Base-by-base conservation (phyloP, 2,888 invertebrate species). In the Tachina lurida region DNA sequence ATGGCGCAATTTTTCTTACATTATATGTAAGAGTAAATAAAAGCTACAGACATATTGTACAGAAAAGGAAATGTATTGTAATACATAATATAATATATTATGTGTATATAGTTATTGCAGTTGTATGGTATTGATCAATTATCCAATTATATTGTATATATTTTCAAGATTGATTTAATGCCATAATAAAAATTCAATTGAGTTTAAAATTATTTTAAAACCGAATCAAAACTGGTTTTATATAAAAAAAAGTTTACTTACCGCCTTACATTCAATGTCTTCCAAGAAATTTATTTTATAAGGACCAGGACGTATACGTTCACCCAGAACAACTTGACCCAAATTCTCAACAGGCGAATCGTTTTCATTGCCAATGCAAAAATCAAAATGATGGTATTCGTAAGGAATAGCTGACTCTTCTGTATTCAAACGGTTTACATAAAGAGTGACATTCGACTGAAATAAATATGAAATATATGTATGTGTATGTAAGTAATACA, bases 301-400 rank as follows among this genome's bases (percentile, higher is more conserved):
- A 0, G 96, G 97, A 73, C 99, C 98, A 0, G 98, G 97, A 75
- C 98, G 94, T 91, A 99, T 99, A 90, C 99, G 94, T 93, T 99
- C 99, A n/a, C 99, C 99, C 92, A 99, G 99, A 0, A 99, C 97
- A 54, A 99, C 99, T 94, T 99, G 99, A 1, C 99, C 99, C 74
- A 99, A 95, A 91, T 99, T 99, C 93, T 99, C 99, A 1, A 97
- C 97, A 0, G 99, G 99, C 0, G 98, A 97, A 88, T 96, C 95
- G 43, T 95, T 95, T 87, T 96, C 95, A 89, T 96, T 95, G 7
- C 95, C 94, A 31, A 94, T 91, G 92, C 99, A 99, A 92, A 99
- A 99, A 93, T 99, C 99, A 93, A 99, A 99, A 92, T 98, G 97
- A 92, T 97, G 96, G 92, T 99, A 99, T 93, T 99, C 99, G 93